Conservation (phyloP, 2,888 invertebrate species). For the Calameuta filiformis region DNA sequence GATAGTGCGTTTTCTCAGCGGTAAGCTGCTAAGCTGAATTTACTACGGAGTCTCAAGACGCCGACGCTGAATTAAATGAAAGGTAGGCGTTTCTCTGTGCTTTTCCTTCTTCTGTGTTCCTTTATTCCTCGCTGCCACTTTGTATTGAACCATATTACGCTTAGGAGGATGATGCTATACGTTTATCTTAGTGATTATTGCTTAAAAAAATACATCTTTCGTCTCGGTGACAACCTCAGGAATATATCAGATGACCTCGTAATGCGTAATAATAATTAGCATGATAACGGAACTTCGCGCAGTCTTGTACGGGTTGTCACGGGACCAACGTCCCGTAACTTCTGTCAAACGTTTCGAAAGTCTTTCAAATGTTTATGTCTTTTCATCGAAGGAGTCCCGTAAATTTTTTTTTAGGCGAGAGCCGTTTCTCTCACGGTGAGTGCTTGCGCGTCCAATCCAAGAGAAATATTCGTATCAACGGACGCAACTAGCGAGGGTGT, state of each 20-base stretch:
- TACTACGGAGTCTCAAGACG: slow-evolving; percentile 7
- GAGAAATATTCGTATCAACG: not conserved
- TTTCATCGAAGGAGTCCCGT: not conserved
- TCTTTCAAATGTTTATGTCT: not conserved
- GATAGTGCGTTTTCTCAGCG: slow-evolving; percentile 9
- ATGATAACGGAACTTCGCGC: slow-evolving; percentile 34
- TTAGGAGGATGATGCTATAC: not conserved
- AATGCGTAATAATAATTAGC: slow-evolving; percentile 33
- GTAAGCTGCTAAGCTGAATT: slow-evolving; percentile 18
- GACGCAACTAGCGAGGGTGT: not conserved
- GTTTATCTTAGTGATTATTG: not conserved
- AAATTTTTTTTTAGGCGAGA: not conserved
- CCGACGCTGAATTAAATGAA: slow-evolving; percentile 46
- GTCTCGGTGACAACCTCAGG: not conserved
- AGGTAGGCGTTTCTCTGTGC: slow-evolving; percentile 40
- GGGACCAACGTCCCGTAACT: slow-evolving; percentile 20
- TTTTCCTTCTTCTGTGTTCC: not conserved
- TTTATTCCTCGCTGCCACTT: not conserved
- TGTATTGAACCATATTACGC: not conserved
- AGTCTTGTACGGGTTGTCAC: slow-evolving; percentile 15
- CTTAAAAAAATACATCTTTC: not conserved
- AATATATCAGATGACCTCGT: slow-evolving; percentile 26
- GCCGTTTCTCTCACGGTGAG: not conserved
- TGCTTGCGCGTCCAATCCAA: not conserved
- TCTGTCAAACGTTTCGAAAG: slow-evolving; percentile 3